A percentile compares a stretch with the other conserved stretches of the same genome.
phyloP scores from a whole-genome alignment of 2,113 vertebrate species.

The Nyctereutes procyonoides region DNA sequence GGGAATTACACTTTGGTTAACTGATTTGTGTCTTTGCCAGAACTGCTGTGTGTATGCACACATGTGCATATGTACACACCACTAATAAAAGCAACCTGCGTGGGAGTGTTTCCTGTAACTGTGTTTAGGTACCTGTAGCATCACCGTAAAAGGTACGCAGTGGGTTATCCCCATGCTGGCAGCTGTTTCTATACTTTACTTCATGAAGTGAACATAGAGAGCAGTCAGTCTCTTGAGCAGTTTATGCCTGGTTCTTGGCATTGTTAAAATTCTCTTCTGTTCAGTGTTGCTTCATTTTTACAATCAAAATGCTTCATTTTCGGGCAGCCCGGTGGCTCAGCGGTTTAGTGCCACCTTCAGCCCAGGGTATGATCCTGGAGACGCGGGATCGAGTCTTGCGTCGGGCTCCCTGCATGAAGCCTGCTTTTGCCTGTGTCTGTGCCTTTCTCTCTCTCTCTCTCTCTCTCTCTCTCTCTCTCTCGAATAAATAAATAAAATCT shows the following conservation, averaged over 20 bases:
- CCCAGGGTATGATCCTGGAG: no score
- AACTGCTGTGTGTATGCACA: background rate
- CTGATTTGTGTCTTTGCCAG: constrained; percentile 21
- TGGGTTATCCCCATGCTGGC: background rate
- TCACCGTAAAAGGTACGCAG: background rate
- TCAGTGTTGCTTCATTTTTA: constrained; percentile 5
- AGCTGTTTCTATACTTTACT: background rate
- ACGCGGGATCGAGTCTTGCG: no score
- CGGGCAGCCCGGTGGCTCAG: background rate
- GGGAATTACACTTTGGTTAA: background rate
- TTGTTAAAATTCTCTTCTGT: constrained; percentile 33
- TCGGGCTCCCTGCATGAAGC: no score
- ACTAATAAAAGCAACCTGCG: background rate
- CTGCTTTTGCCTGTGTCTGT: no score
- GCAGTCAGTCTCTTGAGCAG: constrained; percentile 10
- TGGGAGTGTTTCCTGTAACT: background rate
- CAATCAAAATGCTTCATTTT: constrained; percentile 31
- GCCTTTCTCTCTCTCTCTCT: no score
- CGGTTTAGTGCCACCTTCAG: no score
- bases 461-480: no score
- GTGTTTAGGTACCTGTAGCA: background rate
- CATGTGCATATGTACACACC: no score
- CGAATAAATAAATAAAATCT: no score
- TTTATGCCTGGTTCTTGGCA: constrained; percentile 47
- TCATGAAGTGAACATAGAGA: background rate